A percentile compares a stretch with the other conserved stretches of the same genome.
Conservation (phyloP, 2,113 vertebrate species). For the Heterotilapia buettikoferi region DNA sequence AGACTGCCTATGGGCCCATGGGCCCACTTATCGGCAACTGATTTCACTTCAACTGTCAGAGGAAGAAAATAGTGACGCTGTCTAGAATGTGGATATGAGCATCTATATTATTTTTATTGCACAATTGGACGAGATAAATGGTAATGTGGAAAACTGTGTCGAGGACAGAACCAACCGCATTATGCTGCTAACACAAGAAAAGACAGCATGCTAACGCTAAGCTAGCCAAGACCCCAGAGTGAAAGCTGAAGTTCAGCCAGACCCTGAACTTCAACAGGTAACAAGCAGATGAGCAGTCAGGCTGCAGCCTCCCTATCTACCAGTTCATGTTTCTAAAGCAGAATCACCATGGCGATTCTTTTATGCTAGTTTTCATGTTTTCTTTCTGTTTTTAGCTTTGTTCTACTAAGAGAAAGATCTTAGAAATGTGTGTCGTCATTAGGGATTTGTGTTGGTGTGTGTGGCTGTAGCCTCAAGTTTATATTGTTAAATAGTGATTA, state of each 20-base stretch:
- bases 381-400: not conserved
- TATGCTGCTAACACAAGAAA: not conserved
- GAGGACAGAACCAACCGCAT: not conserved
- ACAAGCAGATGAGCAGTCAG: not conserved
- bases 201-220: not conserved
- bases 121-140: rapidly evolving
- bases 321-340: not conserved
- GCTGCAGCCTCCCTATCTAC: rapidly evolving
- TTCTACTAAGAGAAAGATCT: not conserved
- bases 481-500: not conserved
- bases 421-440: not conserved
- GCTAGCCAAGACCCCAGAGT: not conserved
- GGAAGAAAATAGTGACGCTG: not conserved
- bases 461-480: not conserved
- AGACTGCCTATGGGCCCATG: no score
- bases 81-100: not conserved
- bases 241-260: not conserved
- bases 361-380: not conserved
- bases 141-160: not conserved
- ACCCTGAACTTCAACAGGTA: not conserved
- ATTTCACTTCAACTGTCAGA: not conserved
- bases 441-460: not conserved
- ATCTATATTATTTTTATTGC: not conserved
- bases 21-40: not conserved
- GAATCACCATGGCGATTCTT: not conserved